Conservation (phyloP, 1,140 invertebrate species). For the Nomia melanderi region DNA sequence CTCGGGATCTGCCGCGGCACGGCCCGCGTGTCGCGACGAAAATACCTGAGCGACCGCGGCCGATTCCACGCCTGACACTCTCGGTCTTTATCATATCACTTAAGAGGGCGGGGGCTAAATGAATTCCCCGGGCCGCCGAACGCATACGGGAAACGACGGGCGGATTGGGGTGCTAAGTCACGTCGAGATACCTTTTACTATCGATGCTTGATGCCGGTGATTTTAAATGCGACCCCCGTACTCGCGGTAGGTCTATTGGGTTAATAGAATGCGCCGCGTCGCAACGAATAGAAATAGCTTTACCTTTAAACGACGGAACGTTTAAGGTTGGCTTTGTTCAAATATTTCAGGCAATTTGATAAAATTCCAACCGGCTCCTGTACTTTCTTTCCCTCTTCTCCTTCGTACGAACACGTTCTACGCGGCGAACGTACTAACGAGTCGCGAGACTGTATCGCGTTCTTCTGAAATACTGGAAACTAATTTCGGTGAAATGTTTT, state of each 20-base stretch:
- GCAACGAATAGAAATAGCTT: conserved; percentile 37
- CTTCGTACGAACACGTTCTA: too few species aligned
- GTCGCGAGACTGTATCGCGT: too few species aligned
- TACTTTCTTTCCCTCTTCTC: too few species aligned
- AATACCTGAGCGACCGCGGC: conserved; percentile 48
- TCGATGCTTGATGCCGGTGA: conserved; percentile 5
- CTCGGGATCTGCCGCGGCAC: conserved; percentile 55
- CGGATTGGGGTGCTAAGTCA: conserved; percentile 54
- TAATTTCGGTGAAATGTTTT: too few species aligned
- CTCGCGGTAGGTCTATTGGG: not conserved
- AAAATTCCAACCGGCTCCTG: not conserved
- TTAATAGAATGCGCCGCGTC: conserved; percentile 42
- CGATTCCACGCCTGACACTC: conserved; percentile 51
- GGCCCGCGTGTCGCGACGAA: conserved; percentile 46
- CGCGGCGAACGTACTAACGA: too few species aligned
- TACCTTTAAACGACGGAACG: not conserved
- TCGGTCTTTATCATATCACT: conserved; percentile 66
- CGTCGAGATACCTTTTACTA: conserved; percentile 53
- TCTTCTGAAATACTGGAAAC: too few species aligned
- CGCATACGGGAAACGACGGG: conserved; percentile 51
- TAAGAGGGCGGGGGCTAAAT: conserved; percentile 55
- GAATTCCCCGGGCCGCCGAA: conserved; percentile 54
- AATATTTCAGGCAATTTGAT: not conserved
- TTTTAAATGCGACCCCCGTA: conserved; percentile 47
- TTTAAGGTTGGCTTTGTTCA: not conserved